phyloP scores from a whole-genome alignment of 1,140 invertebrate genomes.

The Megalonaias nervosa region DNA sequence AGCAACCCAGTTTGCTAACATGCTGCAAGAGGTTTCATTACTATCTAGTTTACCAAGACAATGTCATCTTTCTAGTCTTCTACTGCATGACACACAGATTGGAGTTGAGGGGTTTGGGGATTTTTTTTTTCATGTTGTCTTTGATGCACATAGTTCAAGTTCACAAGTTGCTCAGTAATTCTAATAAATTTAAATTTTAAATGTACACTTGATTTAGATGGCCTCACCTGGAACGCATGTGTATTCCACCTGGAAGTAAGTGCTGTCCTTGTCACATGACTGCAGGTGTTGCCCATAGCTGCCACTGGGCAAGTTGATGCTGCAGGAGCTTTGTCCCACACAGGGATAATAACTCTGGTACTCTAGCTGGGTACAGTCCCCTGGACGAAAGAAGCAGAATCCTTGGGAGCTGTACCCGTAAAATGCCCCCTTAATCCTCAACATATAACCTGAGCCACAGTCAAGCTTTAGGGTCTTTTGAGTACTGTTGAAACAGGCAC shows the following conservation, averaged over 20 bases:
- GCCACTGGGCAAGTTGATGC: conserved; percentile 58
- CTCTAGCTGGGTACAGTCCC: conserved; percentile 56
- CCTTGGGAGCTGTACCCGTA: conserved; percentile 57
- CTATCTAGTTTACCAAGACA: too few relatives aligned
- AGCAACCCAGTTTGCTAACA: too few relatives aligned
- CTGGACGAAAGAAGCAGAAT: conserved; percentile 43
- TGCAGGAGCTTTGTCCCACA: conserved; percentile 52
- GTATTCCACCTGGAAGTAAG: conserved; percentile 65
- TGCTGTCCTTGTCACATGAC: conserved; percentile 54
- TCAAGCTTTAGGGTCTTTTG: conserved; percentile 49
- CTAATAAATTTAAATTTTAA: conserved; percentile 1
- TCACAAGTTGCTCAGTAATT: background rate
- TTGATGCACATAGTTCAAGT: background rate
- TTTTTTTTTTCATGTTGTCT: background rate
- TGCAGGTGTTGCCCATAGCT: conserved; percentile 44
- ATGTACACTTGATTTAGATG: background rate
- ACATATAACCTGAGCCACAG: conserved; percentile 56
- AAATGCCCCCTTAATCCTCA: conserved; percentile 53
- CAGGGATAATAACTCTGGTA: conserved; percentile 53
- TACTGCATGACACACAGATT: background rate
- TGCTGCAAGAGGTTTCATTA: too few relatives aligned
- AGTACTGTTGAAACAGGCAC: conserved; percentile 49
- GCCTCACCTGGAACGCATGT: conserved; percentile 61
- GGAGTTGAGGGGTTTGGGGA: background rate
- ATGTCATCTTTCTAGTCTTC: too few relatives aligned